Evolutionary conservation across 2,888 invertebrate genomes (phyloP).

Genomic region (Heliconius hortense): DNA sequence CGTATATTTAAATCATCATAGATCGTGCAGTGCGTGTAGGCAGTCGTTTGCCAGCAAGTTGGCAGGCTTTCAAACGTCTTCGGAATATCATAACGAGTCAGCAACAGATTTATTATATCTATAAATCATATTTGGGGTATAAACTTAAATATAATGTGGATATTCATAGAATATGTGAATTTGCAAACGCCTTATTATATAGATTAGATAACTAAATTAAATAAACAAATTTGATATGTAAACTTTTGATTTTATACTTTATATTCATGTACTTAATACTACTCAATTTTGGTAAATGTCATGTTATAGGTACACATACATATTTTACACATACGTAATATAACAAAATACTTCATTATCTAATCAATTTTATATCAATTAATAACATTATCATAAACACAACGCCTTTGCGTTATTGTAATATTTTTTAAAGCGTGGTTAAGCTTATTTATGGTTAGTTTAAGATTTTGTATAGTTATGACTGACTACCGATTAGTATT

Average conservation of each 20-base stretch:
- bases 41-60: constrained; percentile 62
- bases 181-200: constrained; percentile 28
- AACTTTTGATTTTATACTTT: neutral
- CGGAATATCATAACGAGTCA: constrained; percentile 64
- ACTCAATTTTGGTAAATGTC: neutral
- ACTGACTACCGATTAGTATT: constrained; percentile 64
- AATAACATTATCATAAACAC: constrained; percentile 36
- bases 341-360: neutral
- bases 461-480: constrained; percentile 38
- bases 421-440: constrained; percentile 44
- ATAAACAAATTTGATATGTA: neutral
- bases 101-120: constrained; percentile 65
- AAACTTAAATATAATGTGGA: constrained; percentile 54
- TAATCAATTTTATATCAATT: constrained; percentile 17
- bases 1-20: constrained; percentile 35
- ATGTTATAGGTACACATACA: neutral
- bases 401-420: constrained; percentile 31
- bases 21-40: constrained; percentile 41
- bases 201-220: neutral
- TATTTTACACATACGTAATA: neutral
- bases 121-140: constrained; percentile 70
- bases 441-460: constrained; percentile 42
- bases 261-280: neutral
- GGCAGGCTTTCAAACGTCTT: constrained; percentile 73
- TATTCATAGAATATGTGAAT: constrained; percentile 47